Evolutionary conservation across 2,888 invertebrate species (phyloP).

Genomic region (Mesochorus sp.): DNA sequence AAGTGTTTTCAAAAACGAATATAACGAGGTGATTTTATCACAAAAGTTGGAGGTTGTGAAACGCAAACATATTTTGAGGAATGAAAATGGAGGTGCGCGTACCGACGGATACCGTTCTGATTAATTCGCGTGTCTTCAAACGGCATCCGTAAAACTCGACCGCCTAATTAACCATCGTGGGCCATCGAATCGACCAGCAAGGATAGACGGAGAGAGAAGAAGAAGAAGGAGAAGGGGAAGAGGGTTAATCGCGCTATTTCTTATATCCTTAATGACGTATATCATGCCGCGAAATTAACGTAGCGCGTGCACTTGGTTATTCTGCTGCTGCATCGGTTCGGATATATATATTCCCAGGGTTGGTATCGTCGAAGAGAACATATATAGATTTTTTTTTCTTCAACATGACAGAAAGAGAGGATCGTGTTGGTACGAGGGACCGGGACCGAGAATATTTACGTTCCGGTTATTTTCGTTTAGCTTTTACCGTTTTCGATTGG

Average conservation of each 20-base stretch:
- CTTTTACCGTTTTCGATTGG: slow-evolving; percentile 63
- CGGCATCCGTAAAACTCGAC: slow-evolving; percentile 69
- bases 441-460: slow-evolving; percentile 59
- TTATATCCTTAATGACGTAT: slow-evolving; percentile 75
- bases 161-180: slow-evolving; percentile 71
- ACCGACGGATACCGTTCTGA: slow-evolving; percentile 63
- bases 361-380: slow-evolving; percentile 43
- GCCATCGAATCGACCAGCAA: slow-evolving; percentile 29
- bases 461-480: slow-evolving; percentile 62
- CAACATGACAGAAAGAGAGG: slow-evolving; percentile 38
- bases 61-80: slow-evolving; percentile 15
- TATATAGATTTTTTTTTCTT: slow-evolving; percentile 21
- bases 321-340: slow-evolving; percentile 33
- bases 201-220: neutral
- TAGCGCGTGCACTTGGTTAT: slow-evolving; percentile 56
- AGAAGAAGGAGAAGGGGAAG: slow-evolving; percentile 26
- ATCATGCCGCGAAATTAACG: slow-evolving; percentile 76
- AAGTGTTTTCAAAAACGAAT: neutral
- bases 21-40: slow-evolving; percentile 12
- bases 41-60: slow-evolving; percentile 3
- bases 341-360: slow-evolving; percentile 44
- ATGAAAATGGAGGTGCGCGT: slow-evolving; percentile 46
- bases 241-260: slow-evolving; percentile 74
- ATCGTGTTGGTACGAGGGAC: slow-evolving; percentile 30
- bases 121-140: slow-evolving; percentile 71